Conservation (phyloP, 2,113 vertebrate species). For the Phrynosoma blainvillii region DNA sequence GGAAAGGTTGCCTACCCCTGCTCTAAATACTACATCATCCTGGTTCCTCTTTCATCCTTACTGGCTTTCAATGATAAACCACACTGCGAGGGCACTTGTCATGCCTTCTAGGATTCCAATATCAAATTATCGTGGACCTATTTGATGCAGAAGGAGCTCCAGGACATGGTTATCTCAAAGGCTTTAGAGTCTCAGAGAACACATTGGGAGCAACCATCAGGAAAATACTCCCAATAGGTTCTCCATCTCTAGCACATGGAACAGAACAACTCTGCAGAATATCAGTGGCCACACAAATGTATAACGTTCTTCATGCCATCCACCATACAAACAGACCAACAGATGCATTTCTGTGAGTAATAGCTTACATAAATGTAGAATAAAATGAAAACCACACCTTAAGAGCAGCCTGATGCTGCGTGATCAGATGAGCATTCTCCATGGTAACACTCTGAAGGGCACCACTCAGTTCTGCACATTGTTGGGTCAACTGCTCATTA, state of each 20-base stretch:
- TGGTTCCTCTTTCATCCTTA: not conserved
- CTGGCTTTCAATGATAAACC: too few relatives aligned
- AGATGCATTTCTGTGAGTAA: too few relatives aligned
- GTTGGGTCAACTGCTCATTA: slow-evolving; percentile 70
- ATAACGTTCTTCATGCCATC: not conserved
- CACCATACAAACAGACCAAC: too few relatives aligned
- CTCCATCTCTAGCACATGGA: not conserved
- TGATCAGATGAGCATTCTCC: slow-evolving; percentile 71
- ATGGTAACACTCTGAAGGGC: slow-evolving; percentile 60
- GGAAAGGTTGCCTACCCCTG: too few relatives aligned
- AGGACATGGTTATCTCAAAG: not conserved
- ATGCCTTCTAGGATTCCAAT: not conserved
- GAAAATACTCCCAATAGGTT: not conserved
- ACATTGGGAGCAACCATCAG: not conserved
- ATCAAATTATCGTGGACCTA: not conserved
- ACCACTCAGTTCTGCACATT: slow-evolving; percentile 72
- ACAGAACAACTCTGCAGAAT: too few relatives aligned
- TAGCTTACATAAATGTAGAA: too few relatives aligned
- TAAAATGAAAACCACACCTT: slow-evolving; percentile 63
- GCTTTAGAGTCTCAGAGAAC: not conserved
- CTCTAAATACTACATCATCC: too few relatives aligned
- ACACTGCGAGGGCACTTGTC: not conserved
- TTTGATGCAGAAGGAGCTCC: not conserved
- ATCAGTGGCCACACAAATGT: not conserved
- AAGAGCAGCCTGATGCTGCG: slow-evolving; percentile 65